These are phyloP conservation scores for Eupristina koningsbergeri DNA, from an alignment of 1,140 invertebrate species.

Conservation along the genomic window DNA sequence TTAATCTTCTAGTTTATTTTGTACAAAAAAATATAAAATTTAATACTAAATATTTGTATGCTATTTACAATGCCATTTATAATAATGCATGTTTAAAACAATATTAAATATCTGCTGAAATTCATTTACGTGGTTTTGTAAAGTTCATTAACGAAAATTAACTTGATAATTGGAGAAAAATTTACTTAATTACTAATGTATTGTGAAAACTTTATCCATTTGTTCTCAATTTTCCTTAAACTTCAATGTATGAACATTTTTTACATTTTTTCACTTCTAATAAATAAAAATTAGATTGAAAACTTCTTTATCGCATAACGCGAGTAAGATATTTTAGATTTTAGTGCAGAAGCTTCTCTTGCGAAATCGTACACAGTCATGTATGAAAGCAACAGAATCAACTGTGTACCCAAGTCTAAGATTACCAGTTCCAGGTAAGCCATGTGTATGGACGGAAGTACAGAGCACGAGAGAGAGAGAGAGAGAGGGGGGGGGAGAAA, in stretches of 20 bases:
- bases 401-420: constrained; percentile 57
- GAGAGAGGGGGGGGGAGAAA: constrained; percentile 20
- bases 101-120: neutral
- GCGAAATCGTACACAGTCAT: constrained; percentile 50
- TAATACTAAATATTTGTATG: neutral
- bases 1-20: too few species aligned
- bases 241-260: neutral
- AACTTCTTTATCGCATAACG: neutral
- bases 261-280: neutral
- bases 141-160: neutral
- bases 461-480: constrained; percentile 34
- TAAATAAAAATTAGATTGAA: neutral
- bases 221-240: neutral
- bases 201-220: neutral
- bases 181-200: neutral
- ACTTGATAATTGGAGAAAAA: neutral
- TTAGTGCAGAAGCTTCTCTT: constrained; percentile 33
- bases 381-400: neutral
- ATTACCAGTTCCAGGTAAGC: constrained; percentile 69
- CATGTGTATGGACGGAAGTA: neutral
- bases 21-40: too few species aligned
- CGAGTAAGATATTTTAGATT: neutral
- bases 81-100: neutral
- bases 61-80: too few species aligned
- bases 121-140: neutral